Evolutionary conservation across 2,113 vertebrate genomes (phyloP).

Genomic region (Oryzias javanicus): DNA sequence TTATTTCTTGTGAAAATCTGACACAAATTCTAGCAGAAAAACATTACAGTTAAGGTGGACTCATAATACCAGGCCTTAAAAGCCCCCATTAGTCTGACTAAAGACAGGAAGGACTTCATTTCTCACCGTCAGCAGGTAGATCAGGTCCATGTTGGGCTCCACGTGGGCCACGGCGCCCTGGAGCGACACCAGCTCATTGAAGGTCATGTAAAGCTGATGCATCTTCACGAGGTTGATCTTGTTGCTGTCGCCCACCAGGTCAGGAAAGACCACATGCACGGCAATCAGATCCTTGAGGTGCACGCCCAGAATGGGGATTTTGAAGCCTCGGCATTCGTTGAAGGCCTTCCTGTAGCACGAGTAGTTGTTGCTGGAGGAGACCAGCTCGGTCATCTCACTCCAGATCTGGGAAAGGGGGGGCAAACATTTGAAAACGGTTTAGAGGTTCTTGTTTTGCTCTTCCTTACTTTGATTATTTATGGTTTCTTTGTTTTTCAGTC

Average conservation of each 20-base stretch:
- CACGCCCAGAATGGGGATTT: constrained; percentile 95
- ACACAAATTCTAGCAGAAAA: not conserved
- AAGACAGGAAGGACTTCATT: too few relatives aligned
- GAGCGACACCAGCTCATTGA: constrained; percentile 91
- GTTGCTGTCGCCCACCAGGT: constrained; percentile 85
- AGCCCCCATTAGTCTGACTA: too few relatives aligned
- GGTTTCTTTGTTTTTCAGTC: too few relatives aligned
- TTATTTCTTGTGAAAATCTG: not conserved
- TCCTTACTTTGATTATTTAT: too few relatives aligned
- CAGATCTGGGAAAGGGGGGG: constrained; percentile 79
- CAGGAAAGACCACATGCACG: constrained; percentile 92
- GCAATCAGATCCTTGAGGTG: constrained; percentile 98
- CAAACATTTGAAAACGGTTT: not conserved
- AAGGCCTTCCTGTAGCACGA: constrained; percentile 94
- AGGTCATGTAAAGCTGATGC: constrained; percentile 95
- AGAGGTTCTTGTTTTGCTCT: too few relatives aligned
- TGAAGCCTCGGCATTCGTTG: constrained; percentile 88
- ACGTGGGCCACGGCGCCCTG: constrained; percentile 87
- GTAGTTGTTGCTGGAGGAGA: constrained; percentile 96
- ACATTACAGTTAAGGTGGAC: not conserved
- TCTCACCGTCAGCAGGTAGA: constrained; percentile 92
- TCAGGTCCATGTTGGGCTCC: constrained; percentile 96
- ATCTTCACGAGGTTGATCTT: constrained; percentile 96
- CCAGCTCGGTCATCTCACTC: constrained; percentile 95
- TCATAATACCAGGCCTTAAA: too few relatives aligned